Evolutionary conservation across 2,888 invertebrate genomes (phyloP).

Genomic region (Dugesia japonica): DNA sequence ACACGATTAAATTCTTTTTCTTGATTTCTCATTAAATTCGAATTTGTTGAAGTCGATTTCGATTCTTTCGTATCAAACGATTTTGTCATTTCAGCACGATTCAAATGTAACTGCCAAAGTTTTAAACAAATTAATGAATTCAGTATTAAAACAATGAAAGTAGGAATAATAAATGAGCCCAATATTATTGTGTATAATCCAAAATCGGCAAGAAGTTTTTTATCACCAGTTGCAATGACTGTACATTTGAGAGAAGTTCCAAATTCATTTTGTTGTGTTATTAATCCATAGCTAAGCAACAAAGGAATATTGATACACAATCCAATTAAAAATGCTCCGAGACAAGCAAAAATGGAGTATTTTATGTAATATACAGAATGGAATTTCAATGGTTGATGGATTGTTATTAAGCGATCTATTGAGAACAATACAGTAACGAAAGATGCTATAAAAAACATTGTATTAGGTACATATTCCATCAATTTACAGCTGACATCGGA

Average conservation of each 20-base stretch:
- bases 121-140: slow-evolving; percentile 21
- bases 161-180: slow-evolving; percentile 24
- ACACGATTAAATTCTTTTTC: slow-evolving; percentile 27
- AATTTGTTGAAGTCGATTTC: neutral
- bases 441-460: slow-evolving; percentile 30
- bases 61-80: neutral
- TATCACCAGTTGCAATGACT: neutral
- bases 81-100: neutral
- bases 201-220: slow-evolving; percentile 16
- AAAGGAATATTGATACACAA: neutral
- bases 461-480: slow-evolving; percentile 33
- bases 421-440: slow-evolving; percentile 29
- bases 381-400: slow-evolving; percentile 31
- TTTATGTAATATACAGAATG: slow-evolving; percentile 31
- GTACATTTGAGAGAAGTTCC: neutral
- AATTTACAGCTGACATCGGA: slow-evolving; percentile 32
- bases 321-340: neutral
- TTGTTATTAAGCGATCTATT: slow-evolving; percentile 31
- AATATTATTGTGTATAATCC: neutral
- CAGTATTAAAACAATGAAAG: slow-evolving; percentile 20
- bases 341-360: neutral
- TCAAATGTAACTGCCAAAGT: neutral
- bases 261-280: neutral
- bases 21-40: neutral
- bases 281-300: neutral